phyloP scores from a whole-genome alignment of 1,140 invertebrate genomes.

The Chironomus tepperi region DNA sequence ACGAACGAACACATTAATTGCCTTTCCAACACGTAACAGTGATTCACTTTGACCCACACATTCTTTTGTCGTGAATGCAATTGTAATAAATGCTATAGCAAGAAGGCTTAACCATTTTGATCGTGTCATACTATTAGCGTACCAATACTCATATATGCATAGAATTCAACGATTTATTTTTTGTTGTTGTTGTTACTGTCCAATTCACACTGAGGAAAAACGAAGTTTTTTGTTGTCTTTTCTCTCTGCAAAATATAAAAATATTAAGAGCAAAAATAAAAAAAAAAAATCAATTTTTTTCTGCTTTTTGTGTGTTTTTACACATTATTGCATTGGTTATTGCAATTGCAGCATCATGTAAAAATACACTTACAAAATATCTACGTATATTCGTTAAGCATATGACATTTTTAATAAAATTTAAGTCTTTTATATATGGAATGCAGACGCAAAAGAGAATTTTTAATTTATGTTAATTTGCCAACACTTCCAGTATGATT shows the following conservation, averaged over 20 bases:
- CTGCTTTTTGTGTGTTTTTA: not conserved
- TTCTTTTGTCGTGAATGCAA: not conserved
- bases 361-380: not conserved
- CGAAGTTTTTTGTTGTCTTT: not conserved
- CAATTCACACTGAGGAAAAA: not conserved
- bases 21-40: constrained; percentile 56
- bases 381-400: not conserved
- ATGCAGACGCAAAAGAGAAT: no score
- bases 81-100: not conserved
- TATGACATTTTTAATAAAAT: not conserved
- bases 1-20: constrained; percentile 60
- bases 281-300: not conserved
- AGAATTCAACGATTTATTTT: not conserved
- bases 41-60: constrained; percentile 40
- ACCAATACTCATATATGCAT: not conserved
- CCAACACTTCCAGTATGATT: no score
- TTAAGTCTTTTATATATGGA: no score
- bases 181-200: not conserved
- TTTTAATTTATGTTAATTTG: no score
- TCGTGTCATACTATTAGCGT: not conserved
- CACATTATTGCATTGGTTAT: not conserved
- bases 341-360: not conserved
- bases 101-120: not conserved
- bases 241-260: not conserved
- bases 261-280: not conserved